Conservation (phyloP, 2,797 vertebrate species). For the Esox lucius region DNA sequence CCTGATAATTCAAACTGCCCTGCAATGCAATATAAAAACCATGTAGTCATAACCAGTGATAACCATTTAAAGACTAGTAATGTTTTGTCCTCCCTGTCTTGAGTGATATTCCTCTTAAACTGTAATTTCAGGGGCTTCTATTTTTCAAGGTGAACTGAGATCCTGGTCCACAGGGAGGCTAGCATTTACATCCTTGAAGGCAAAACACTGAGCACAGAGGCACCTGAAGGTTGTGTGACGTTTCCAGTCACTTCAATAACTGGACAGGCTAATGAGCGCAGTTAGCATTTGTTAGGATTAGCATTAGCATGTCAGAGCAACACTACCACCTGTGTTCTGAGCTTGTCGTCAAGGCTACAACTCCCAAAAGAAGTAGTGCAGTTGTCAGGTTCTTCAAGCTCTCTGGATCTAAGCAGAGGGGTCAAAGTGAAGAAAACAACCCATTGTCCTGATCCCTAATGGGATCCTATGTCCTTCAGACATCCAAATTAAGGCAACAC, state of each 20-base stretch:
- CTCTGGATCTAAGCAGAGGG: slow-evolving; percentile 13
- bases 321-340: slow-evolving; percentile 30
- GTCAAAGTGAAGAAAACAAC: background rate
- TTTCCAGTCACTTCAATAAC: background rate
- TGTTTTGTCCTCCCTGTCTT: background rate
- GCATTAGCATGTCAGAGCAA: slow-evolving; percentile 29
- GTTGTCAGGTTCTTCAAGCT: slow-evolving; percentile 46
- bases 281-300: slow-evolving; percentile 27
- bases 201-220: background rate
- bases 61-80: background rate
- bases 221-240: background rate
- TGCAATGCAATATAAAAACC: background rate
- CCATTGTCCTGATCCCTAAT: too few species aligned
- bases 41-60: background rate
- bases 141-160: too few species aligned
- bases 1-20: too few species aligned
- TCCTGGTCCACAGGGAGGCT: too few species aligned
- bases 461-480: too few species aligned
- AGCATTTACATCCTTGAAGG: background rate
- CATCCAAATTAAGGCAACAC: too few species aligned
- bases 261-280: slow-evolving; percentile 52
- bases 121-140: too few species aligned
- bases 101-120: background rate
- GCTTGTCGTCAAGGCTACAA: slow-evolving; percentile 56
- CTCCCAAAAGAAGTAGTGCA: slow-evolving; percentile 39